Evolutionary conservation across 2,797 vertebrate species (phyloP), one percentile per base, ranked within the genome.

Genomic region (Okamejei kenojei): DNA sequence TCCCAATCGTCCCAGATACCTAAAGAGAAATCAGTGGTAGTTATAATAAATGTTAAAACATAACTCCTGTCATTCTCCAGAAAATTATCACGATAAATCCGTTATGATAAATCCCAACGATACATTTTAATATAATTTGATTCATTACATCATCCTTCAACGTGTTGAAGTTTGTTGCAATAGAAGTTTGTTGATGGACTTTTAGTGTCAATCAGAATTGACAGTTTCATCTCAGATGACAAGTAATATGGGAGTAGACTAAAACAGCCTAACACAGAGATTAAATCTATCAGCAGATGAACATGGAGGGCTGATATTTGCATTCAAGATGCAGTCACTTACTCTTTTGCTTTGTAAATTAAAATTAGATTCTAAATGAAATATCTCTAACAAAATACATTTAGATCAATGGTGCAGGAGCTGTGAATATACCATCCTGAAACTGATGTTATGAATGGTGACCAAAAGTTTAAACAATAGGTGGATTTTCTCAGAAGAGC

Each of bases 1-100:
- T 96, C 93, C 94, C 95, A 6, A 95, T 94, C 71, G 97, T 97
- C 93, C 95, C 95, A 0, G 95, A 95, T 0, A 99, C 97, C 98
- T 99, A 94, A 11, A 73, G 11, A 71, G n/a, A 92, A 92, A 76
- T 8, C 15, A 65, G 3, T 32, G 7, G 7, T 10, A 35, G 61
- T 68, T 21, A 8, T 17, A 88, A 88, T 15, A 65, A 15, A 65
- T 65, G 7, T 61, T 61, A 88, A 65, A 65, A 68, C 65, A 68
- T 68, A 84, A 84, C 8, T 13, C 17, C 81, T 13, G 3, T 58
- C 1, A 7, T 10, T 15, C 19, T 73, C 35, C 65, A 73, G 68
- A 23, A 29, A 26, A 45, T 23, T 68, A 68, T 68, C 17, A 2
- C 6, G 29, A 92, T 7, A 54, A 45, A 74, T 54, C 73, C 4